A percentile compares a stretch with the other conserved stretches of the same genome.
Conservation (phyloP, 2,113 vertebrate genomes). For the Orientallactaga bullata region DNA sequence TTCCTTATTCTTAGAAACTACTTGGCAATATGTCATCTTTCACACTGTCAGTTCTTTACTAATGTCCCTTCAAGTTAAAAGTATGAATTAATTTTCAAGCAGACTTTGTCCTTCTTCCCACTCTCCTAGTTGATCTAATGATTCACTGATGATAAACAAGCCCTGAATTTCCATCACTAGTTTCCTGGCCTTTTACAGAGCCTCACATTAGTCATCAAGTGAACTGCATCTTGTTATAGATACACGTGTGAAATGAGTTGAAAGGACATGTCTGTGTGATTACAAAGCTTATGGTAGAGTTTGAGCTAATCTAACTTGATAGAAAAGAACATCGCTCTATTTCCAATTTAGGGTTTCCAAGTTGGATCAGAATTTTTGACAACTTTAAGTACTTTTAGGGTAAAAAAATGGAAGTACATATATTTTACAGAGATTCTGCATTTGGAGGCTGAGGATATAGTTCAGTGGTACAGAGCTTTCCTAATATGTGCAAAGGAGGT, state of each 20-base stretch:
- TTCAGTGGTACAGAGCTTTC: no score
- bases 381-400: background rate
- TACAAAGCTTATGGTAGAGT: background rate
- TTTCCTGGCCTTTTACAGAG: background rate
- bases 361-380: background rate
- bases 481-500: no score
- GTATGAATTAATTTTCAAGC: constrained; percentile 19
- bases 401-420: background rate
- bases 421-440: no score
- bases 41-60: background rate
- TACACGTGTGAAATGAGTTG: constrained; percentile 22
- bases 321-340: background rate
- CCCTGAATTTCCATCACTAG: background rate
- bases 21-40: background rate
- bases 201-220: background rate
- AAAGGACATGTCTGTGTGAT: background rate
- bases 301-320: constrained; percentile 31
- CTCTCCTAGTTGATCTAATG: background rate
- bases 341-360: constrained; percentile 15
- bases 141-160: background rate
- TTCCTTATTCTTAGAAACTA: background rate
- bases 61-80: constrained; percentile 16
- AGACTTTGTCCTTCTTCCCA: background rate
- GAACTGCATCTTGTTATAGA: background rate
- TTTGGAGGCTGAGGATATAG: no score